Evolutionary conservation across 2,797 vertebrate species (phyloP), one percentile per base, ranked within the genome.

Genomic region (Acridotheres tristis): DNA sequence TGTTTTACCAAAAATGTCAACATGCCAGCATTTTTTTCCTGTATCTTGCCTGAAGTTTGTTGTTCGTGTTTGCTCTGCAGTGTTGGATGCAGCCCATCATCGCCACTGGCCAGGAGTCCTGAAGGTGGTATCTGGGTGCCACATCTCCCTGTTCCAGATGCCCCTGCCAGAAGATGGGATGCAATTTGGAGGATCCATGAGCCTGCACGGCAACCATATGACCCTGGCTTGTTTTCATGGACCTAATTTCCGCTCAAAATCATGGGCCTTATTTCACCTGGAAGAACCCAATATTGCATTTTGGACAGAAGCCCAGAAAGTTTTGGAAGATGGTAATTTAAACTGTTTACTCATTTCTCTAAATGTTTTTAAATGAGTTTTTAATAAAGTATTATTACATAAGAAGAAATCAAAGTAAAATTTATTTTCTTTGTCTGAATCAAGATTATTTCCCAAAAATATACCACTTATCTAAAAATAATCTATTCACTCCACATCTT

Each of bases 211-310:
- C 89, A 99, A 99, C 95, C 99, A 99, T 87, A 99, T 99, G 99
- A 99, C 99, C 1, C 97, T 99, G 94, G 99, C 99, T 91, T 99
- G 99, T 97, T 99, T 99, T 96, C 99, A 99, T 48, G 99, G 99
- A 29, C 99, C 99, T 48, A 99, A 99, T 97, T 99, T 99, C 97
- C 99, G 99, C 85, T 99, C 99, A 95, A 99, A 99, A 97, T 99
- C 99, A 0, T 99, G 99, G 99, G 99, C 99, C 45, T 97, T 99
- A 69, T 99, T 99, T 97, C 99, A 99, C 95, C 98, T 99, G 91
- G 99, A 99, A 96, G 99, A 99, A 97, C 99, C 99, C 94, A 99
- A 99, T 97, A 99, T 99, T 90, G 99, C 99, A 51, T 99, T 99
- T 98, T 99, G 99, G 99, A 99, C 99, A 4, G 99, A 99, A 98